phyloP scores from a whole-genome alignment of 2,888 invertebrate genomes.

The Apodemia duryi region DNA sequence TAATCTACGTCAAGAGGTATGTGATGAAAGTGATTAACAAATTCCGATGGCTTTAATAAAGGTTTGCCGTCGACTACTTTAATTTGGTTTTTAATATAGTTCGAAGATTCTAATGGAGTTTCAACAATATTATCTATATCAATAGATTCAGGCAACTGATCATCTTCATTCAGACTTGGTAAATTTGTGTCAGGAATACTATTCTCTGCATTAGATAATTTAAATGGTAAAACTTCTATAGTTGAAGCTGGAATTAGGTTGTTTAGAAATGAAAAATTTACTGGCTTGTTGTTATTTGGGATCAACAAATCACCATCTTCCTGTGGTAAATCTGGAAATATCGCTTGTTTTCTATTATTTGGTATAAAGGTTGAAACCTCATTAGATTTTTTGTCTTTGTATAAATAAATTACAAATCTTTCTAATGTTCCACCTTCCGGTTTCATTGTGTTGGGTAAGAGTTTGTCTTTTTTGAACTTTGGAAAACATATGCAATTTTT shows the following conservation, averaged over 20 bases:
- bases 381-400: constrained; percentile 36
- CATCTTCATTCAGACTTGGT: neutral
- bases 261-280: neutral
- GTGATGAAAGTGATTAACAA: neutral
- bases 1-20: constrained; percentile 1
- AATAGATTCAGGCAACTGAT: neutral
- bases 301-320: constrained; percentile 40
- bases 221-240: neutral
- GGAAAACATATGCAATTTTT: constrained; percentile 42
- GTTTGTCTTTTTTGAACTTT: constrained; percentile 21
- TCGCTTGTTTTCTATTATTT: constrained; percentile 41
- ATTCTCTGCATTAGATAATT: neutral
- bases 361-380: constrained; percentile 46
- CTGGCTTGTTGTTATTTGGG: constrained; percentile 3
- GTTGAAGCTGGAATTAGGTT: neutral
- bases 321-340: constrained; percentile 47
- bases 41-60: neutral
- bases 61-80: neutral
- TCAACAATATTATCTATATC: neutral
- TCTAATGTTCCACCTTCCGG: constrained; percentile 33
- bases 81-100: neutral
- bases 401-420: constrained; percentile 52
- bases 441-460: constrained; percentile 36
- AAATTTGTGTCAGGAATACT: neutral
- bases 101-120: neutral